Evolutionary conservation across 2,113 vertebrate species (phyloP).

Genomic region (Tetraodon nigroviridis): DNA sequence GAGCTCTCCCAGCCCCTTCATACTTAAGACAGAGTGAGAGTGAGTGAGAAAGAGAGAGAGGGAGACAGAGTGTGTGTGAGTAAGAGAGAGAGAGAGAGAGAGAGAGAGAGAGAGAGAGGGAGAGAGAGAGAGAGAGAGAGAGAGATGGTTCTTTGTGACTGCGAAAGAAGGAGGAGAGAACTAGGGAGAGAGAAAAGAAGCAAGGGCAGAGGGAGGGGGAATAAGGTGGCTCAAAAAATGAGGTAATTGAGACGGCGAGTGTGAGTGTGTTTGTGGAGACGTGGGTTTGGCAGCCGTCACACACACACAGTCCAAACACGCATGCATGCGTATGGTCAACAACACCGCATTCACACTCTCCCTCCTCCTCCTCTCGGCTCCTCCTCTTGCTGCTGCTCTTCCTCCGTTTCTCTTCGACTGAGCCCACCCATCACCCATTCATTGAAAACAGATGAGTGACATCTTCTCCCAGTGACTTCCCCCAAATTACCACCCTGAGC

Average conservation of each 20-base stretch:
- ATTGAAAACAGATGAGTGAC: slow-evolving; percentile 50
- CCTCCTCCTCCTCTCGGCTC: background rate
- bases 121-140: slow-evolving; percentile 58
- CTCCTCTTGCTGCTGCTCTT: slow-evolving; percentile 7
- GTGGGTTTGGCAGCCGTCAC: slow-evolving; percentile 45
- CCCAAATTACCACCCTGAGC: background rate
- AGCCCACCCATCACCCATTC: slow-evolving; percentile 58
- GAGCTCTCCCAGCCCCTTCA: background rate
- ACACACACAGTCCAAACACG: slow-evolving; percentile 20
- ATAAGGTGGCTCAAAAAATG: slow-evolving; percentile 60
- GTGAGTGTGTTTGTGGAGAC: slow-evolving; percentile 19
- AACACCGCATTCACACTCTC: background rate
- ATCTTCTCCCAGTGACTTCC: too few species aligned
- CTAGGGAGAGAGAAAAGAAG: slow-evolving; percentile 39
- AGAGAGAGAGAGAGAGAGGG: slow-evolving; percentile 74
- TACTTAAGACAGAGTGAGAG: slow-evolving; percentile 1
- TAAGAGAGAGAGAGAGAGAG: slow-evolving; percentile 41
- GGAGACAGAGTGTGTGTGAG: background rate
- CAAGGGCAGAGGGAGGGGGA: slow-evolving; percentile 38
- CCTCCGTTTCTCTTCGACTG: slow-evolving; percentile 25
- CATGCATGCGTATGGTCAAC: slow-evolving; percentile 11
- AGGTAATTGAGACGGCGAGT: slow-evolving; percentile 52
- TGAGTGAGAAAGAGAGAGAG: background rate
- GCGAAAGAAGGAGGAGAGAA: slow-evolving; percentile 64
- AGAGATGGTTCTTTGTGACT: slow-evolving; percentile 69